A percentile compares a stretch with the other conserved stretches of the same genome.
phyloP scores from a whole-genome alignment of 2,888 invertebrate species.

The Mayetiola destructor region DNA sequence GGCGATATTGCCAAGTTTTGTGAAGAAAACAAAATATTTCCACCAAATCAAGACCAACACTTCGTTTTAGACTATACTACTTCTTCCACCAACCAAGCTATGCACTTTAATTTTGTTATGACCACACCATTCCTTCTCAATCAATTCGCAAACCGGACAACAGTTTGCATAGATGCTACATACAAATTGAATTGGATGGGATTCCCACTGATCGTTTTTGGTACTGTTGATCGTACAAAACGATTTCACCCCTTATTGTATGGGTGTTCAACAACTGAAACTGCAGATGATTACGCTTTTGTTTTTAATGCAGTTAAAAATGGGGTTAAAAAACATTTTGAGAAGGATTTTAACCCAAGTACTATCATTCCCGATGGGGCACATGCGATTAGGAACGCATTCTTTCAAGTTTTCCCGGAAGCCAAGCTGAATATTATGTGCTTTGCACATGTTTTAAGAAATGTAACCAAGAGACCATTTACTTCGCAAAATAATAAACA shows the following conservation, averaged over 20 bases:
- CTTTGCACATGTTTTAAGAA: neutral
- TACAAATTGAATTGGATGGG: conserved; percentile 1
- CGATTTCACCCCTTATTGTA: neutral
- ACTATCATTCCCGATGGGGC: neutral
- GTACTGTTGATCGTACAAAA: neutral
- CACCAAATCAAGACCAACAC: no score
- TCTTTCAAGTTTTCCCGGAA: neutral
- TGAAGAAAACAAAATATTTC: no score
- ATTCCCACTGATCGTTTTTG: neutral
- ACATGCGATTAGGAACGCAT: neutral
- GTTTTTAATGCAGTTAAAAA: neutral
- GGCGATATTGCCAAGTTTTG: no score
- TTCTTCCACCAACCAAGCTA: neutral
- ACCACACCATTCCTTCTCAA: neutral
- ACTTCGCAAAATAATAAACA: neutral
- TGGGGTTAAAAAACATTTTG: neutral
- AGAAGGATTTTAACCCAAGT: neutral
- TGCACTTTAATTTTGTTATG: neutral
- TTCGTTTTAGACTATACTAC: no score
- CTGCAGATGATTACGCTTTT: neutral
- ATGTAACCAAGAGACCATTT: neutral
- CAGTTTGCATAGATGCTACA: neutral
- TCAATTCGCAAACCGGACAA: neutral
- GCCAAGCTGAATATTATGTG: neutral
- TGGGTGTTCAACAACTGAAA: neutral